Conservation (phyloP, 35 echinoderm and acorn worm species). For the Strongylocentrotus purpuratus region DNA sequence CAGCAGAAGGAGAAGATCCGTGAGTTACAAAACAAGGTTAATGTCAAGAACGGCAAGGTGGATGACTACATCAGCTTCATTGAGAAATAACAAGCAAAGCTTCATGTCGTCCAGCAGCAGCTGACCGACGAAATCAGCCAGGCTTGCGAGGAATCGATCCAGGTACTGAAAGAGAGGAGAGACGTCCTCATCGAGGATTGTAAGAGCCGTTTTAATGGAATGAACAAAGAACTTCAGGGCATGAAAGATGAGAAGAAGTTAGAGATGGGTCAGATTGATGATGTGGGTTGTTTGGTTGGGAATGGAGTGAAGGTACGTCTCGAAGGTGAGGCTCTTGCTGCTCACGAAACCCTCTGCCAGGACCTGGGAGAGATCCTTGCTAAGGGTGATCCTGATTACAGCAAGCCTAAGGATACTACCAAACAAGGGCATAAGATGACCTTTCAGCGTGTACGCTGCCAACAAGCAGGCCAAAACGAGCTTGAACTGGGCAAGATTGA, state of each 20-base stretch:
- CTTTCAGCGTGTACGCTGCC: background rate
- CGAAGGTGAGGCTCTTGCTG: conserved; percentile 11
- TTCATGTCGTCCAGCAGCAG: background rate
- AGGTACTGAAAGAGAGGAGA: conserved; percentile 18
- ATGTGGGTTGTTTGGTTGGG: conserved; percentile 18
- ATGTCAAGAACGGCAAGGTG: background rate
- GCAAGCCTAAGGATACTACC: background rate
- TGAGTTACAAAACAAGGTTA: background rate
- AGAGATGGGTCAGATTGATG: background rate
- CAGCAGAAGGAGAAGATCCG: conserved; percentile 34
- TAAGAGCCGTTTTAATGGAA: background rate
- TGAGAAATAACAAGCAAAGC: conserved; percentile 6
- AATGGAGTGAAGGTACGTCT: conserved; percentile 23
- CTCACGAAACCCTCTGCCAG: conserved; percentile 30
- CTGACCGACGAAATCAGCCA: background rate
- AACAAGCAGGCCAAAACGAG: background rate
- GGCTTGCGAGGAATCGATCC: conserved; percentile 26
- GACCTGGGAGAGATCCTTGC: conserved; percentile 27
- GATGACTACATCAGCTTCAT: conserved; percentile 11
- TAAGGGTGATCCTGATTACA: conserved; percentile 15
- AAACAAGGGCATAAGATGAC: background rate
- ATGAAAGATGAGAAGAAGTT: conserved; percentile 24
- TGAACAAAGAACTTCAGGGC: background rate
- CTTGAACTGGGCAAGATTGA: conserved; percentile 23
- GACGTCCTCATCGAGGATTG: background rate